phyloP scores from a whole-genome alignment of 2,113 vertebrate genomes.

The Ardeotis arabs region DNA sequence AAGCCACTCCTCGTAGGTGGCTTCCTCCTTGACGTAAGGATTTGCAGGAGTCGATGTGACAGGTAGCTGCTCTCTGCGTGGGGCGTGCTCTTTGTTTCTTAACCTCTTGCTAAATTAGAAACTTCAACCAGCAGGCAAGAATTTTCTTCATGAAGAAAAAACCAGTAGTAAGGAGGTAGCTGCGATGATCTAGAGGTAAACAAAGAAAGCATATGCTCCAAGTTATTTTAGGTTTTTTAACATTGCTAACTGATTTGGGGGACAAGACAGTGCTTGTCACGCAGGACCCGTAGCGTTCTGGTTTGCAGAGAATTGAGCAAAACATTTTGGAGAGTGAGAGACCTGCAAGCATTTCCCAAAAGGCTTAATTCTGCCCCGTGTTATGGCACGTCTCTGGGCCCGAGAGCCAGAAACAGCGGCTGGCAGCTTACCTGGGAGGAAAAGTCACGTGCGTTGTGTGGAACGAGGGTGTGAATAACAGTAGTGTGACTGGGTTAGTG shows the following conservation, averaged over 20 bases:
- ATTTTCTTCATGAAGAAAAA: background rate
- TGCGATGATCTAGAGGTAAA: background rate
- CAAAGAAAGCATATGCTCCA: background rate
- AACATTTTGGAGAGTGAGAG: too few species aligned
- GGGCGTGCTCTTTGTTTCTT: background rate
- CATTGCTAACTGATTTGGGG: background rate
- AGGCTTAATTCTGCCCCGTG: too few species aligned
- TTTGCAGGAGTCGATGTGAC: background rate
- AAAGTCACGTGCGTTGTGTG: too few species aligned
- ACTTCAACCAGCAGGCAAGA: background rate
- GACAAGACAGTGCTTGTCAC: background rate
- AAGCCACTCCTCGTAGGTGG: background rate
- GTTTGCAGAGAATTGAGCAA: too few species aligned
- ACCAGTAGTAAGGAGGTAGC: background rate
- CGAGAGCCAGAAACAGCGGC: too few species aligned
- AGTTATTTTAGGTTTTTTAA: background rate
- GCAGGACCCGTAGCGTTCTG: background rate
- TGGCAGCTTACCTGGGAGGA: too few species aligned
- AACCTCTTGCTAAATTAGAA: background rate
- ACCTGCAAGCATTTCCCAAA: too few species aligned
- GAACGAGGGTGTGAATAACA: too few species aligned
- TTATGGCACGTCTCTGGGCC: too few species aligned
- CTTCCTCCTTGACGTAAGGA: background rate
- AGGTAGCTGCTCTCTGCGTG: background rate
- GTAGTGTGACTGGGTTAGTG: too few species aligned